These are phyloP conservation scores for Anastatus disparis DNA, from an alignment of 1,140 invertebrate genomes.

Conservation along the genomic window DNA sequence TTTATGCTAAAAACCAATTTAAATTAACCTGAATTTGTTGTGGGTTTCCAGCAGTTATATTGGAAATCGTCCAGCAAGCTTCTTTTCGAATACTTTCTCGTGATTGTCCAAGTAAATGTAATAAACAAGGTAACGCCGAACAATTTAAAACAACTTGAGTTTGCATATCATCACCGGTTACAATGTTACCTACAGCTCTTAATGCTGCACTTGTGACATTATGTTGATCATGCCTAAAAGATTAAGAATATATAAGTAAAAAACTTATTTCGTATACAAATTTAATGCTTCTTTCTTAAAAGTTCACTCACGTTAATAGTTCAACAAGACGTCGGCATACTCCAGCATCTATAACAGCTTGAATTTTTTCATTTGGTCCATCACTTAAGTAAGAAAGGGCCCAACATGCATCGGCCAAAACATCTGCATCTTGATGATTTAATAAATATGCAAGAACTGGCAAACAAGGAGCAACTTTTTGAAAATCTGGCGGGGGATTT, in stretches of 20 bases:
- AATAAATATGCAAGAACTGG: slow-evolving; percentile 88
- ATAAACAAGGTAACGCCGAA: slow-evolving; percentile 86
- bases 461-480: slow-evolving; percentile 84
- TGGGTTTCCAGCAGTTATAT: slow-evolving; percentile 96
- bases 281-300: no score
- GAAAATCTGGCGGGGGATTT: slow-evolving; percentile 94
- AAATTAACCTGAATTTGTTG: slow-evolving; percentile 84
- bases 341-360: slow-evolving; percentile 96
- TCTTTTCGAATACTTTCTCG: slow-evolving; percentile 95
- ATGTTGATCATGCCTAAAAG: slow-evolving; percentile 82
- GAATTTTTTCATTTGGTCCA: slow-evolving; percentile 98
- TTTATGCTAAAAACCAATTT: background rate
- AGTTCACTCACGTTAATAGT: slow-evolving; percentile 82
- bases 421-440: slow-evolving; percentile 90
- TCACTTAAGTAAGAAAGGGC: slow-evolving; percentile 89
- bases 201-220: slow-evolving; percentile 96
- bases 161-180: slow-evolving; percentile 97
- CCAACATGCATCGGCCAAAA: slow-evolving; percentile 94
- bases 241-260: slow-evolving; percentile 1
- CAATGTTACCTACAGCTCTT: slow-evolving; percentile 96
- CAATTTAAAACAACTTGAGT: slow-evolving; percentile 95
- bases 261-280: no score
- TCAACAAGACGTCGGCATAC: slow-evolving; percentile 95
- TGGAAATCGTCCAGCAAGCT: slow-evolving; percentile 98
- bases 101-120: slow-evolving; percentile 80